phyloP scores from a whole-genome alignment of 2,113 vertebrate species.

The Periophthalmus modestus region DNA sequence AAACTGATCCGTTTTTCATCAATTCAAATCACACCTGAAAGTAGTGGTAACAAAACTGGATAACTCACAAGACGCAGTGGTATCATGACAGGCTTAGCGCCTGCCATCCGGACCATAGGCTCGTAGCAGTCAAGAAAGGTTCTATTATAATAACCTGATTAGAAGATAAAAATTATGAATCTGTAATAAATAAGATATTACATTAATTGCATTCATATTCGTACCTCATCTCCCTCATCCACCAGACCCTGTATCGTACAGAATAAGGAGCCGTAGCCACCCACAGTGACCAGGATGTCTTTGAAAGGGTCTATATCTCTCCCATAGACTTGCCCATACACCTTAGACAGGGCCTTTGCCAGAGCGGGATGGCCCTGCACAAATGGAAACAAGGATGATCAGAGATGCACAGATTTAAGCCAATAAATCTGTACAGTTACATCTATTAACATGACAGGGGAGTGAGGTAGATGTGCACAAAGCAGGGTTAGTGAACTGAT shows the following conservation, averaged over 20 bases:
- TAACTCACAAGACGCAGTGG: slow-evolving; percentile 87
- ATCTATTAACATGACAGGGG: too few relatives aligned
- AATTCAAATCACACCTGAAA: neutral
- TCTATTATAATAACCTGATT: slow-evolving; percentile 94
- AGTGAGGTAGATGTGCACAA: too few relatives aligned
- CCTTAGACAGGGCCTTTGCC: slow-evolving; percentile 88
- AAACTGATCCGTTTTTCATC: too few relatives aligned
- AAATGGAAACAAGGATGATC: neutral
- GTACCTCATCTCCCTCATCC: slow-evolving; percentile 92
- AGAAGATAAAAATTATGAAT: neutral
- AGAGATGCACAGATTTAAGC: neutral
- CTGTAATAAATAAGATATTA: neutral
- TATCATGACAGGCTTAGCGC: too few relatives aligned
- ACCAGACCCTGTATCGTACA: slow-evolving; percentile 87
- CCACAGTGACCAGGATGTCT: slow-evolving; percentile 91
- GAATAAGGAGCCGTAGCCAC: slow-evolving; percentile 92
- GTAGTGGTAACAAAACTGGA: too few relatives aligned
- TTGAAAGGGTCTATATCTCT: slow-evolving; percentile 84
- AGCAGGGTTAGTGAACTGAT: too few relatives aligned
- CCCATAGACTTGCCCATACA: slow-evolving; percentile 85
- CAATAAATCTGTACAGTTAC: too few relatives aligned
- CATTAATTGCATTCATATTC: neutral
- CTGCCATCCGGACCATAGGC: slow-evolving; percentile 93
- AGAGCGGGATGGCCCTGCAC: slow-evolving; percentile 88
- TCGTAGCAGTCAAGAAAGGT: slow-evolving; percentile 95